Conservation (phyloP, 2,797 vertebrate genomes). For the Octomys mimax region DNA sequence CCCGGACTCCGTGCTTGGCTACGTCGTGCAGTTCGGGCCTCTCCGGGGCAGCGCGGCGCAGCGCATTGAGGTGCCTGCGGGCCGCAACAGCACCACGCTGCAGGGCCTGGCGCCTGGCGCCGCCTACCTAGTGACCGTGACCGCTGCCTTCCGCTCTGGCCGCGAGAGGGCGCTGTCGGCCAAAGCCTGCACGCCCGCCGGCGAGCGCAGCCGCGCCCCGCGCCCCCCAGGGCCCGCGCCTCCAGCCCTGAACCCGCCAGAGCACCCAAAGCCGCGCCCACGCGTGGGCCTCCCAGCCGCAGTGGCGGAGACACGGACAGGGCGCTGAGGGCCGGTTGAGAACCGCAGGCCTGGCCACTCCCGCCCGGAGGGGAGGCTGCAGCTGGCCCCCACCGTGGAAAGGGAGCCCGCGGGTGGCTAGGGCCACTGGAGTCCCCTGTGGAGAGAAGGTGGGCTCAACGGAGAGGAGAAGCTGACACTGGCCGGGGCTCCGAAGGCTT, state of each 20-base stretch:
- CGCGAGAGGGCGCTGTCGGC: constrained; percentile 95
- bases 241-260: neutral
- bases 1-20: constrained; percentile 88
- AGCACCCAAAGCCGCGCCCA: neutral
- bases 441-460: constrained; percentile 70
- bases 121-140: constrained; percentile 96
- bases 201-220: constrained; percentile 86
- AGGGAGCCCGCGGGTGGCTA: neutral
- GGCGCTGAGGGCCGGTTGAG: constrained; percentile 55
- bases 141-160: constrained; percentile 91
- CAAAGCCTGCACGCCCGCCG: constrained; percentile 94
- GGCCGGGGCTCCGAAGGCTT: neutral
- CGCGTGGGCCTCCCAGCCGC: neutral
- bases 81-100: constrained; percentile 92
- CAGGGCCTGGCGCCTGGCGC: constrained; percentile 93
- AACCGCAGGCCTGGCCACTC: constrained; percentile 72
- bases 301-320: neutral
- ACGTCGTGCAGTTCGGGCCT: constrained; percentile 93
- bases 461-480: neutral
- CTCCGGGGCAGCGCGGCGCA: constrained; percentile 90
- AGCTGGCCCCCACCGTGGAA: neutral
- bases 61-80: constrained; percentile 88
- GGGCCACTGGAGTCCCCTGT: neutral
- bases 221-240: neutral
- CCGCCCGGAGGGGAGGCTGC: constrained; percentile 73